These are phyloP conservation scores for Entosphenus tridentatus DNA, from an alignment of 2,113 vertebrate species.

Conservation along the genomic window DNA sequence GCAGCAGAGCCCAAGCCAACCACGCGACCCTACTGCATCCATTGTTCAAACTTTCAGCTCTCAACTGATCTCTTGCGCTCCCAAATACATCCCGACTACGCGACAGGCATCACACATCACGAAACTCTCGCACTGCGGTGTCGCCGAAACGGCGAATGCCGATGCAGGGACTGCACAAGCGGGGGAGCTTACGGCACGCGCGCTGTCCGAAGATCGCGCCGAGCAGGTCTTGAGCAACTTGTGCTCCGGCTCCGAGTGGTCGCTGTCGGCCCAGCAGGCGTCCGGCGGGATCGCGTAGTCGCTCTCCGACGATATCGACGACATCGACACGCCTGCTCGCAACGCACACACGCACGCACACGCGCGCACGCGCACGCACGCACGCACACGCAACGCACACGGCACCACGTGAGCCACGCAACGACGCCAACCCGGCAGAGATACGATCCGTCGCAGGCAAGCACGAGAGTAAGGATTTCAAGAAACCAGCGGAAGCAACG, in stretches of 20 bases:
- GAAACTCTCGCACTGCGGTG: background rate
- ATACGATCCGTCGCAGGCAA: too few relatives aligned
- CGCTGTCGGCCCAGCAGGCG: constrained; percentile 66
- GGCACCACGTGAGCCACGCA: too few relatives aligned
- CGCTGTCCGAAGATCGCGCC: constrained; percentile 45
- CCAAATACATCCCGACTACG: background rate
- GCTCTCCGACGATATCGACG: constrained; percentile 73
- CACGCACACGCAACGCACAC: too few relatives aligned
- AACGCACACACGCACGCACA: too few relatives aligned
- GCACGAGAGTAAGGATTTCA: too few relatives aligned
- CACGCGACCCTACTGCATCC: background rate
- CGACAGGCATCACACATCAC: constrained; percentile 1
- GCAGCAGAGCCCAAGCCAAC: background rate
- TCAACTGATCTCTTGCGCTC: background rate
- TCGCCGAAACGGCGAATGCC: background rate
- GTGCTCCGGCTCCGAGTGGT: constrained; percentile 68
- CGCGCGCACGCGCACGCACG: too few relatives aligned
- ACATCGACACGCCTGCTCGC: constrained; percentile 53
- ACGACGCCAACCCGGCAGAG: too few relatives aligned
- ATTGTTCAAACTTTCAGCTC: background rate
- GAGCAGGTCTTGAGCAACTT: constrained; percentile 70
- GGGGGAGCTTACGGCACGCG: constrained; percentile 43
- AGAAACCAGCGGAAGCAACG: too few relatives aligned
- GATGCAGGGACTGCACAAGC: background rate
- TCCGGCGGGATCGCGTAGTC: constrained; percentile 95